Conservation (phyloP, 2,113 vertebrate genomes). For the Jacana jacana region DNA sequence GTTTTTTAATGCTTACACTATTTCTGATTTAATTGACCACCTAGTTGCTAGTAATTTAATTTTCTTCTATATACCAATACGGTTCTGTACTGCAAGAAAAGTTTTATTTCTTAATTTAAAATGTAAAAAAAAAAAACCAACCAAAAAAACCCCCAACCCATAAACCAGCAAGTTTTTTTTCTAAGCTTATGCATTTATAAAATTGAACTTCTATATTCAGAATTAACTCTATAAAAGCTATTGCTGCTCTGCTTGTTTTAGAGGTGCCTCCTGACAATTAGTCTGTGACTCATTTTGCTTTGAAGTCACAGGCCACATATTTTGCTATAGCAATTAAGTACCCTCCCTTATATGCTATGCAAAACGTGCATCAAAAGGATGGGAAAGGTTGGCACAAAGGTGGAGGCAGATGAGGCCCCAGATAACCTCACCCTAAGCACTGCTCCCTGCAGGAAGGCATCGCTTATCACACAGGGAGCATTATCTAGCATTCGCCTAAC, state of each 20-base stretch:
- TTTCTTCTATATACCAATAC: not conserved
- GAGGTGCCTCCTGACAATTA: constrained; percentile 21
- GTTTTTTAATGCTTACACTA: not conserved
- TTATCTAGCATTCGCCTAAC: not conserved
- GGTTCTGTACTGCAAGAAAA: not conserved
- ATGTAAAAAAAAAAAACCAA: not conserved
- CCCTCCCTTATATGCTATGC: not conserved
- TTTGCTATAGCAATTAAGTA: not conserved
- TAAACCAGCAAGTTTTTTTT: not conserved
- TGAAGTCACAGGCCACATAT: not conserved
- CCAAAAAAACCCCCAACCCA: not conserved
- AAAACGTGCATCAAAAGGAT: not conserved
- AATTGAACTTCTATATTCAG: not conserved
- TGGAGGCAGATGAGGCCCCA: not conserved
- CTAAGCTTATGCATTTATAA: not conserved
- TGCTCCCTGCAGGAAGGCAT: not conserved
- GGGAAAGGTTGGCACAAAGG: not conserved
- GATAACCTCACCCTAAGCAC: not conserved
- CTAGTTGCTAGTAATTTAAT: not conserved
- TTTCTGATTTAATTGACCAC: not conserved
- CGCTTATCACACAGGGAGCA: not conserved
- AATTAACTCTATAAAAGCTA: not conserved
- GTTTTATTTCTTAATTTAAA: not conserved
- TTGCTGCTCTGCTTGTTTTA: not conserved
- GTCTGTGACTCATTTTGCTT: constrained; percentile 34